phyloP scores from a whole-genome alignment of 2,113 vertebrate species.

The Calonectris borealis region DNA sequence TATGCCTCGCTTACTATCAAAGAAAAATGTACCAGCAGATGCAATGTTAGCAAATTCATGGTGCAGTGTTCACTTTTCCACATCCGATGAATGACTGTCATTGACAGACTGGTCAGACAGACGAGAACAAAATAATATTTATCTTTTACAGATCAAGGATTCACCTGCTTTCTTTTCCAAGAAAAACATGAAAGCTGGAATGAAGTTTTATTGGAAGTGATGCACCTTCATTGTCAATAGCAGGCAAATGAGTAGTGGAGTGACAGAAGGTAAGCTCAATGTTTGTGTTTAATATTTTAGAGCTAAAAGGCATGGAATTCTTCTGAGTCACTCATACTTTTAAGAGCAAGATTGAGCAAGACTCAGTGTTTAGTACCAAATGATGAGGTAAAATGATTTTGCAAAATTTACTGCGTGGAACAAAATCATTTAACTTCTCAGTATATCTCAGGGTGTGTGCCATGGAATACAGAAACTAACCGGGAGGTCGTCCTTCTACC shows the following conservation, averaged over 20 bases:
- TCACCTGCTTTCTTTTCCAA: not conserved
- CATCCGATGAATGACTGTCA: constrained; percentile 4
- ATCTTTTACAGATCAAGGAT: constrained; percentile 48
- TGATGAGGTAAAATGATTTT: not conserved
- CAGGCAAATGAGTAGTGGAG: not conserved
- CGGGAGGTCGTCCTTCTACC: not conserved
- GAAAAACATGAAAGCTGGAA: constrained; percentile 8
- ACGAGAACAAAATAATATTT: constrained; percentile 31
- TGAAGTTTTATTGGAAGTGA: not conserved
- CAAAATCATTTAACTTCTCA: not conserved
- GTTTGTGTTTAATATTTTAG: not conserved
- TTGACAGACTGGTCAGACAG: constrained; percentile 37
- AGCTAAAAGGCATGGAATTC: not conserved
- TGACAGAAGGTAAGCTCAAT: constrained; percentile 7
- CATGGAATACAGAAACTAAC: not conserved
- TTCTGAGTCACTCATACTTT: not conserved
- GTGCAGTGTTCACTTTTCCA: not conserved
- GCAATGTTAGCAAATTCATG: constrained; percentile 26
- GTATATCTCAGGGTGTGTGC: not conserved
- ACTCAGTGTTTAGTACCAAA: not conserved
- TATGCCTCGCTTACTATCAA: constrained; percentile 1
- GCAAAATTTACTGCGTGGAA: not conserved
- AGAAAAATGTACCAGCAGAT: constrained; percentile 9
- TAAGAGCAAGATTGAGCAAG: not conserved
- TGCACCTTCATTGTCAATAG: not conserved